phyloP scores from a whole-genome alignment of 2,888 invertebrate genomes.

The Willowsia nigromaculata region DNA sequence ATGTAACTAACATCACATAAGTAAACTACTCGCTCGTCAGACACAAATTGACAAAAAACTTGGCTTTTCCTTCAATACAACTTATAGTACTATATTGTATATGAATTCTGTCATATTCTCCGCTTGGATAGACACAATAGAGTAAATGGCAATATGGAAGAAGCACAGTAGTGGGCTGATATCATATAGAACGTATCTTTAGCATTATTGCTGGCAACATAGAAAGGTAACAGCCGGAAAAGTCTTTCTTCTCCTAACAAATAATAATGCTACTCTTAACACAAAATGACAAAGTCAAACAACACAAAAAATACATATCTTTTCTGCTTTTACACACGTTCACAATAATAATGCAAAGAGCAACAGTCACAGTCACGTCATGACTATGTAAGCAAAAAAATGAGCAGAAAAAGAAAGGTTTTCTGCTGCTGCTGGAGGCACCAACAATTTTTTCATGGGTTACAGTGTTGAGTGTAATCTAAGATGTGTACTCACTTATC shows the following conservation, averaged over 20 bases:
- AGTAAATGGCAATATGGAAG: neutral
- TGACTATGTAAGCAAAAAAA: slow-evolving; percentile 24
- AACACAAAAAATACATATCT: slow-evolving; percentile 48
- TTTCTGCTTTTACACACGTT: slow-evolving; percentile 9
- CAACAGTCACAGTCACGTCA: slow-evolving; percentile 43
- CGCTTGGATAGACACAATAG: slow-evolving; percentile 35
- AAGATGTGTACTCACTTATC: neutral
- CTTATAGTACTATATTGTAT: neutral
- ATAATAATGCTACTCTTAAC: slow-evolving; percentile 41
- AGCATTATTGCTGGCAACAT: neutral
- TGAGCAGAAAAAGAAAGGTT: neutral
- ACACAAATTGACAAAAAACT: slow-evolving; percentile 34
- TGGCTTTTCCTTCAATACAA: neutral
- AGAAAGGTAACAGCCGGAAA: slow-evolving; percentile 56
- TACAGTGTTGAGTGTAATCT: neutral
- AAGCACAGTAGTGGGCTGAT: neutral
- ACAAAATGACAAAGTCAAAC: slow-evolving; percentile 47
- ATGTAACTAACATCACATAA: slow-evolving; percentile 11
- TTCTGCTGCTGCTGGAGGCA: neutral
- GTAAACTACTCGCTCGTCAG: slow-evolving; percentile 23
- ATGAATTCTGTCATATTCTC: neutral
- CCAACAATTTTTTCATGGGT: neutral
- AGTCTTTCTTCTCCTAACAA: slow-evolving; percentile 60
- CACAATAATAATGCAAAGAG: slow-evolving; percentile 48
- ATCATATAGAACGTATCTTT: neutral